Evolutionary conservation across 2,888 invertebrate species (phyloP), one percentile per base, ranked within the genome.

Genomic region (Pristionchus exspectatus): DNA sequence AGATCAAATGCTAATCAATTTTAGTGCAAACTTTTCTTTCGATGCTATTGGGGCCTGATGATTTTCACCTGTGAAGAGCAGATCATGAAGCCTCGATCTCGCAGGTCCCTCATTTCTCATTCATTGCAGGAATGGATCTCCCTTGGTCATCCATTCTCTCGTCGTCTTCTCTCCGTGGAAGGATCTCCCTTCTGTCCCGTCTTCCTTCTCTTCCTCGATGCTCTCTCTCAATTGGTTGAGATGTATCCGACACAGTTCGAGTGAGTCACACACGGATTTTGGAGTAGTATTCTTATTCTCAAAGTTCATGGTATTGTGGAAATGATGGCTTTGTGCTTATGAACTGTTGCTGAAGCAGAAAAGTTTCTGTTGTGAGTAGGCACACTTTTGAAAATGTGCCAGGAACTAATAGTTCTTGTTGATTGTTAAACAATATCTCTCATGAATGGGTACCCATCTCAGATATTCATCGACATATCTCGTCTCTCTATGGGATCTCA

Each of bases 121-220:
- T 18, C 59, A 27, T 50, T 77, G 4, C 98, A 98, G 95, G 98
- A 98, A 95, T 99, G 98, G 98, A 90, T 91, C 16, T 91, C 92
- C 0, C 66, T 93, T 63, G 92, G 92, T 1, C 93, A 93, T 88
- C 93, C 93, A 44, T 93, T 93, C 85, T 93, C 92, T n/a, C 88
- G 90, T 77, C 90, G 93, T 33, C 90, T 92, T 24, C 90, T 92
- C 38, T 91, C 92, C 38, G 89, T 90, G 21, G 77, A 72, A 21
- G 44, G 72, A 21, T 21, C 84, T 44, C 88, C 87, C n/a, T 87
- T 90, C 54, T 38, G 85, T 86, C 98, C 98, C 0, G 96, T 98
- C 87, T 97, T 98, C 95, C 96, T 98, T 84, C 96, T 98, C 86
- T 98, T 97, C 96, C 96, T 99, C 86, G 98, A 99, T 96, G 97